Conservation (phyloP, 2,797 vertebrate species). For the Tapirus indicus region DNA sequence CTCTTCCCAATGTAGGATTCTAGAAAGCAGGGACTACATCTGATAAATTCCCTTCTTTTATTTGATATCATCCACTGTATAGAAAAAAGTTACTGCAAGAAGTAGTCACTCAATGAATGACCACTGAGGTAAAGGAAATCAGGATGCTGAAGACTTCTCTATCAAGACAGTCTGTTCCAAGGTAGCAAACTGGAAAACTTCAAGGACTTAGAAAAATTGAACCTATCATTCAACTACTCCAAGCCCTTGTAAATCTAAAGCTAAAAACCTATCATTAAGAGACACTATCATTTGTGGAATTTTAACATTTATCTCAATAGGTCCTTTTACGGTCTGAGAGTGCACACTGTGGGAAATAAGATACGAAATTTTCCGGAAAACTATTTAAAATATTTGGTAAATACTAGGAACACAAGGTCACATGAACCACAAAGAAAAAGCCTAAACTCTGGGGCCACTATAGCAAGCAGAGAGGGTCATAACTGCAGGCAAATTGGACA, state of each 20-base stretch:
- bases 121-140: not conserved
- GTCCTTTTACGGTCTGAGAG: conserved; percentile 63
- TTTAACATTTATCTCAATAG: conserved; percentile 68
- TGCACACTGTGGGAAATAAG: conserved; percentile 47
- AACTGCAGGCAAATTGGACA: not conserved
- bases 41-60: not conserved
- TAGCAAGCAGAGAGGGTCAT: not conserved
- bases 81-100: not conserved
- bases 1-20: not conserved
- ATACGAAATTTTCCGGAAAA: conserved; percentile 66
- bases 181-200: conserved; percentile 51
- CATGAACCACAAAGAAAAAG: conserved; percentile 46
- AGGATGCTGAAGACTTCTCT: not conserved
- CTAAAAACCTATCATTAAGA: conserved; percentile 38
- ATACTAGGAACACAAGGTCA: conserved; percentile 70
- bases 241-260: not conserved
- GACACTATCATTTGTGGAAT: conserved; percentile 59
- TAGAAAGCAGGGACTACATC: not conserved
- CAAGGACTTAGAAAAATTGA: conserved; percentile 9
- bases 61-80: not conserved
- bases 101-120: conserved; percentile 11
- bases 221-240: conserved; percentile 12
- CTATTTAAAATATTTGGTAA: conserved; percentile 77
- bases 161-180: not conserved
- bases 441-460: not conserved